Base-by-base conservation (phyloP, 2,888 invertebrate species). In the Craniophora ligustri region DNA sequence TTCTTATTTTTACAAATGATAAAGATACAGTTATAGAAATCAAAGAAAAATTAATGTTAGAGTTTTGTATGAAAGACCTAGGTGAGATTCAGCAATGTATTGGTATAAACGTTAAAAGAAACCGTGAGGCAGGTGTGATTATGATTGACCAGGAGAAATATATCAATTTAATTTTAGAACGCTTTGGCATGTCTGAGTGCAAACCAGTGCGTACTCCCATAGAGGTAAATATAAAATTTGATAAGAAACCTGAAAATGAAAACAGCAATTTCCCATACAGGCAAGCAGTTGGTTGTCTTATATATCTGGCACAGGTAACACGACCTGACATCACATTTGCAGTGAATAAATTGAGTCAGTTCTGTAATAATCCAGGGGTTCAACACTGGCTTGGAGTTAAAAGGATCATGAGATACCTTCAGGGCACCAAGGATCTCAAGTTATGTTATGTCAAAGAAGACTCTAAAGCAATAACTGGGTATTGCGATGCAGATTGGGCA, bases 1-100 rank as follows among this genome's bases (percentile, higher is more conserved):
- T 57, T 16, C 3, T 60, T 3, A 40, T 66, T 2, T 66, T 66
- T 11, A 53, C 51, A 10, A 28, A 26, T 28, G 5, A 36, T 28
- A 28, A 35, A 4, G 0, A 35, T 2, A 18, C 1, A 26, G 6
- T 8, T 13, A 26, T 4, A n/a, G 10, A 35, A 3, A 28, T 35
- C 0, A 45, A 36, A 18, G 18, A 19, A 13, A 13, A 45, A 10
- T 13, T 35, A 6, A 13, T 13, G 5, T 0, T 0, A 5, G 16
- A 36, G 2, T 28, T 18, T 1, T 3, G 14, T 10, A 36, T 45
- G 35, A 45, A 35, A n/a, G 35, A 45, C 6, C n/a, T 45, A 0
- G 45, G 28, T 26, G 35, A 28, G 10, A 4, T 28, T 2, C 5
- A 10, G 7, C 18, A 46, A 0, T 46, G 35, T 13, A 28, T 36